These are phyloP conservation scores for Periophthalmus magnuspinnatus DNA, from an alignment of 2,797 vertebrate species.

Conservation along the genomic window DNA sequence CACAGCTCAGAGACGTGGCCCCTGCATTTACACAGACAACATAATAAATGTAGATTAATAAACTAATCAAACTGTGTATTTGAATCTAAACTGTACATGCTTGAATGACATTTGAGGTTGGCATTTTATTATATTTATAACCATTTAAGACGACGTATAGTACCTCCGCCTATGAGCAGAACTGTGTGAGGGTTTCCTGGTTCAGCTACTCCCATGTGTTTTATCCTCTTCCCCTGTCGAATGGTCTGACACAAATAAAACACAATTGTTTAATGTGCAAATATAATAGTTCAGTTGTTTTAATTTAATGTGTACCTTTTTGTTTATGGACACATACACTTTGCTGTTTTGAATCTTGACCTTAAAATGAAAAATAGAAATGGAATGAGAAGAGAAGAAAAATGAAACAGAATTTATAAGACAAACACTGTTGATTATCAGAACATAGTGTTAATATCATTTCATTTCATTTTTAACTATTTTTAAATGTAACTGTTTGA, in stretches of 20 bases:
- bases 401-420: background rate
- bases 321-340: conserved; percentile 80
- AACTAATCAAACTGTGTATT: too few relatives aligned
- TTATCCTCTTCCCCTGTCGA: conserved; percentile 63
- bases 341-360: conserved; percentile 79
- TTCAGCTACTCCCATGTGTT: conserved; percentile 63
- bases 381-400: background rate
- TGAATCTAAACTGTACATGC: background rate
- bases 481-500: too few relatives aligned
- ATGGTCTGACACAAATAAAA: conserved; percentile 52
- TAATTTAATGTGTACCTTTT: conserved; percentile 69
- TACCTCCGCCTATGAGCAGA: conserved; percentile 78
- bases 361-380: conserved; percentile 61
- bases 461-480: too few relatives aligned
- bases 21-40: conserved; percentile 66
- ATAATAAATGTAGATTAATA: background rate
- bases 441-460: background rate
- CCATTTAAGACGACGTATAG: conserved; percentile 13
- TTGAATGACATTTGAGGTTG: background rate
- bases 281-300: background rate
- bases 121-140: background rate
- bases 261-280: background rate
- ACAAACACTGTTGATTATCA: background rate
- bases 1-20: conserved; percentile 81
- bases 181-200: conserved; percentile 60